These are phyloP conservation scores for Cinclus cinclus DNA, from an alignment of 2,113 vertebrate species.

Conservation along the genomic window DNA sequence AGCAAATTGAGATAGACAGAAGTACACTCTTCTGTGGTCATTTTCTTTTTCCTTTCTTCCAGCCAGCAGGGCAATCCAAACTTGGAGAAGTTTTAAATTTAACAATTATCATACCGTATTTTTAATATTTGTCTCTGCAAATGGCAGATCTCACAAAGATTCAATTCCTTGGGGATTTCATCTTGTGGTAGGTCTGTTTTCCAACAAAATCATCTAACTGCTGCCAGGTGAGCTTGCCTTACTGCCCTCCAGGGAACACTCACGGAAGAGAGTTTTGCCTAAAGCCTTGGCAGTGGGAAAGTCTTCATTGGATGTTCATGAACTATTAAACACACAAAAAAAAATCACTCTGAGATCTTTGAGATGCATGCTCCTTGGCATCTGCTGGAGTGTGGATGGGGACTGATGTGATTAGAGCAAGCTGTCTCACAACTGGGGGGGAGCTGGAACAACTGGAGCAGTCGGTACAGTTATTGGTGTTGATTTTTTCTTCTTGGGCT, in stretches of 20 bases:
- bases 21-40: fast-evolving
- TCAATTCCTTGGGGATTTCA: neutral
- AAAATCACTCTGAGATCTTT: neutral
- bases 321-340: neutral
- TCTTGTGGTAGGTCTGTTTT: neutral
- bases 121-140: neutral
- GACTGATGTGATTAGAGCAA: neutral
- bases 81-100: neutral
- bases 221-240: neutral
- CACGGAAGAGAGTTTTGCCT: neutral
- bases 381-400: neutral
- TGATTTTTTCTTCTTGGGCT: neutral
- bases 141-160: neutral
- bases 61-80: neutral
- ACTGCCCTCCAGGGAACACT: neutral
- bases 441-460: neutral
- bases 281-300: neutral
- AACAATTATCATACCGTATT: neutral
- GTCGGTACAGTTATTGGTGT: neutral
- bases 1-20: neutral
- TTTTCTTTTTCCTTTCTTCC: neutral
- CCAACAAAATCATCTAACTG: neutral
- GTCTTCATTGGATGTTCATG: neutral
- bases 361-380: neutral
- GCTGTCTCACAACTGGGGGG: neutral